Evolutionary conservation across 2,888 invertebrate genomes (phyloP).

Genomic region (Lithophane ornitopus): DNA sequence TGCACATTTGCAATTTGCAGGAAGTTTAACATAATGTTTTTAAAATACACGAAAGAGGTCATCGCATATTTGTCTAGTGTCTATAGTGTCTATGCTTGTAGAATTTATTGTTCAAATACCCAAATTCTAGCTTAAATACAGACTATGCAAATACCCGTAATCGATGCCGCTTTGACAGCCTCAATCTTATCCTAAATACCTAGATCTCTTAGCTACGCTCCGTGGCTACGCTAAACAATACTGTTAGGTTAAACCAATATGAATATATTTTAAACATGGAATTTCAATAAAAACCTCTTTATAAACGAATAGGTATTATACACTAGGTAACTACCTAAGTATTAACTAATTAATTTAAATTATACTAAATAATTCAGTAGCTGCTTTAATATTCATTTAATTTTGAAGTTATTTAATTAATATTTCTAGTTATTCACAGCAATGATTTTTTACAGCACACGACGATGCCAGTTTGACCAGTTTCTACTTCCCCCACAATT

Average conservation of each 20-base stretch:
- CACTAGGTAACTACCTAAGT: no score
- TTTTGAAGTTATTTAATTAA: not conserved
- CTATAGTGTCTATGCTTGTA: slow-evolving; percentile 50
- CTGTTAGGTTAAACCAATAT: not conserved
- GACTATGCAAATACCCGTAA: slow-evolving; percentile 33
- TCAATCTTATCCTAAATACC: slow-evolving; percentile 23
- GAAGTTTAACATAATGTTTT: slow-evolving; percentile 39
- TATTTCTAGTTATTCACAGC: no score
- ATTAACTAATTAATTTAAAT: not conserved
- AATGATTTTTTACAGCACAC: not conserved
- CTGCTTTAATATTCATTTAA: not conserved
- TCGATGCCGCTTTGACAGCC: slow-evolving; percentile 38
- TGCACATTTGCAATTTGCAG: slow-evolving; percentile 8
- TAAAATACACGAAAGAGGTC: slow-evolving; percentile 51
- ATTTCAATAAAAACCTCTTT: not conserved
- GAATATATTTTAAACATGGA: not conserved
- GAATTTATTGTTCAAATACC: slow-evolving; percentile 51
- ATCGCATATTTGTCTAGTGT: slow-evolving; percentile 51
- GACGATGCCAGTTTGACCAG: no score
- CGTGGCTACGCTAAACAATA: not conserved
- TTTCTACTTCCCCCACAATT: not conserved
- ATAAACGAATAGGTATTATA: not conserved
- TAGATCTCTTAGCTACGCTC: not conserved
- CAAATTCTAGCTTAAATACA: slow-evolving; percentile 29
- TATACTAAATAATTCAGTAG: not conserved